A percentile compares a stretch with the other conserved stretches of the same genome.
Evolutionary conservation across 1,140 invertebrate species (phyloP).

Genomic region (Neodiprion lecontei): DNA sequence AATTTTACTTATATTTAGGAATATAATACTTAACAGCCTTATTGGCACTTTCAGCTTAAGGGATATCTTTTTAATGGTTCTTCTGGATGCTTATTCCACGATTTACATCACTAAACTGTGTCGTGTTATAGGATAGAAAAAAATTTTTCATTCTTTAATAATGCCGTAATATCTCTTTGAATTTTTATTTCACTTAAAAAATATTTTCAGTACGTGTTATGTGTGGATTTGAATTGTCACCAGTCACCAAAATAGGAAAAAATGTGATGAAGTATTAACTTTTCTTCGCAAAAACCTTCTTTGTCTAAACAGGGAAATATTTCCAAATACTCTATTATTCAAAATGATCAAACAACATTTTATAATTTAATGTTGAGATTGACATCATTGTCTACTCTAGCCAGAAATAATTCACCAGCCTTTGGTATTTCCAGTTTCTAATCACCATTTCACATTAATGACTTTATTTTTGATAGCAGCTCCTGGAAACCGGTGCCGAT

Average conservation of each 20-base stretch:
- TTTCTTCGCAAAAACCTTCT: too few species aligned
- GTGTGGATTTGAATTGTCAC: neutral
- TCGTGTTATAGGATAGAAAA: neutral
- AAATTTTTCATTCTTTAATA: neutral
- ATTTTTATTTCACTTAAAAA: neutral
- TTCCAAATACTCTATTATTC: too few species aligned
- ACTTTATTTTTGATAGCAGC: constrained; percentile 52
- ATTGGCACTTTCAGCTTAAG: too few species aligned
- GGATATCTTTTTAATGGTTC: neutral
- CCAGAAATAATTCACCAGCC: neutral
- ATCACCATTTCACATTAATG: constrained; percentile 14
- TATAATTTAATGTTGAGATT: neutral
- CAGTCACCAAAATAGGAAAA: neutral
- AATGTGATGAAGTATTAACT: neutral
- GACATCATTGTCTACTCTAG: neutral
- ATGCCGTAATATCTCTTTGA: neutral
- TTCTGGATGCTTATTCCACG: neutral
- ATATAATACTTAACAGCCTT: neutral
- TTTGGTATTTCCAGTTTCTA: neutral
- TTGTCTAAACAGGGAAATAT: too few species aligned
- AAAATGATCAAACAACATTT: neutral
- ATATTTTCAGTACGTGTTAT: neutral
- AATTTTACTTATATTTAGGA: neutral
- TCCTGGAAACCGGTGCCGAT: constrained; percentile 56
- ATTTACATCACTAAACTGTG: neutral